Evolutionary conservation across 2,113 vertebrate species (phyloP).

Genomic region (Mesitornis unicolor): DNA sequence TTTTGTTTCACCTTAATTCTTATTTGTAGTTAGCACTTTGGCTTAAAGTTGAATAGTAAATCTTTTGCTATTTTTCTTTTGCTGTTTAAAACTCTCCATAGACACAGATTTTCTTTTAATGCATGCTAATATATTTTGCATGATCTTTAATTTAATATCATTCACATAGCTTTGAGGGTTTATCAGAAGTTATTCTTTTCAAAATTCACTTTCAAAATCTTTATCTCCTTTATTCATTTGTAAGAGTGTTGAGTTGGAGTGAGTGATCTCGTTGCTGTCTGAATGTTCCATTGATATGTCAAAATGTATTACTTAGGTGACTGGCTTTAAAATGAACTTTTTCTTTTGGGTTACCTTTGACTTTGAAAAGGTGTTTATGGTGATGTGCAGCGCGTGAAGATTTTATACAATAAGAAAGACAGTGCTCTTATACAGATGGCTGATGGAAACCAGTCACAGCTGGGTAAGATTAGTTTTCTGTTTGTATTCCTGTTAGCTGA

Average conservation of each 20-base stretch:
- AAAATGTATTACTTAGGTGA: slow-evolving; percentile 62
- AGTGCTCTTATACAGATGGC: slow-evolving; percentile 98
- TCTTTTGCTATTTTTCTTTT: slow-evolving; percentile 84
- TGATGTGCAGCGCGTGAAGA: slow-evolving; percentile 98
- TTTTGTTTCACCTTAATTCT: slow-evolving; percentile 88
- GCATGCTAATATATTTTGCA: slow-evolving; percentile 91
- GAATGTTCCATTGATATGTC: slow-evolving; percentile 83
- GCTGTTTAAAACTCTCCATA: slow-evolving; percentile 82
- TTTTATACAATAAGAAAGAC: slow-evolving; percentile 99
- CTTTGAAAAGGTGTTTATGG: slow-evolving; percentile 95
- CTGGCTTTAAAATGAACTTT: slow-evolving; percentile 79
- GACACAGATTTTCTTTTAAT: slow-evolving; percentile 86
- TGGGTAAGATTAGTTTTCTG: slow-evolving; percentile 82
- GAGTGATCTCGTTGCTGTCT: slow-evolving; percentile 82
- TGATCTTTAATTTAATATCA: slow-evolving; percentile 87
- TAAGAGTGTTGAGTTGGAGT: slow-evolving; percentile 78
- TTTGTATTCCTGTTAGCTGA: not conserved
- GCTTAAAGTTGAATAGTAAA: slow-evolving; percentile 96
- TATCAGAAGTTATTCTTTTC: slow-evolving; percentile 87
- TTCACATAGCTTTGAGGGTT: slow-evolving; percentile 90
- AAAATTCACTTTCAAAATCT: slow-evolving; percentile 85
- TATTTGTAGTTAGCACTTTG: slow-evolving; percentile 99
- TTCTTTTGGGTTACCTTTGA: slow-evolving; percentile 81
- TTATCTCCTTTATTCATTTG: slow-evolving; percentile 86
- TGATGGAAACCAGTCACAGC: slow-evolving; percentile 93